These are phyloP conservation scores for Prorops nasuta DNA, from an alignment of 1,140 invertebrate genomes.

Conservation along the genomic window DNA sequence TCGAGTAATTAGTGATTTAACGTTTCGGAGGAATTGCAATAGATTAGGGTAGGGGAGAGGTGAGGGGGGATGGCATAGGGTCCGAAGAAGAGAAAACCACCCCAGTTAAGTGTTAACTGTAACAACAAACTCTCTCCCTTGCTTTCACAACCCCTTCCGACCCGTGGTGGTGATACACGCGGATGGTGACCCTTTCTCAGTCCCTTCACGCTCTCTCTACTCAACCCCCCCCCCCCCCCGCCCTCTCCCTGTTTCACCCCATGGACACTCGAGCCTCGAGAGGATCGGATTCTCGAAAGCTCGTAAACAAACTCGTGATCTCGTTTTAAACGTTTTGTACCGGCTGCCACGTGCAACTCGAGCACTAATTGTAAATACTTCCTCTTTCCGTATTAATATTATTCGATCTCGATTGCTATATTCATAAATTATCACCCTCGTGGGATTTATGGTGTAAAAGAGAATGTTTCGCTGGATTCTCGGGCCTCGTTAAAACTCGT, in stretches of 20 bases:
- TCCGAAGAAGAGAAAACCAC: slow-evolving; percentile 12
- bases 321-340: slow-evolving; percentile 20
- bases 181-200: slow-evolving; percentile 25
- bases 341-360: slow-evolving; percentile 1
- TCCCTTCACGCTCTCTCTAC: neutral
- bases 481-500: slow-evolving; percentile 4
- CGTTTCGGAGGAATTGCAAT: slow-evolving; percentile 18
- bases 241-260: too few relatives aligned
- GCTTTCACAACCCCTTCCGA: slow-evolving; percentile 20
- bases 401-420: too few relatives aligned
- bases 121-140: slow-evolving; percentile 23
- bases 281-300: slow-evolving; percentile 13
- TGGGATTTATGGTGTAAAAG: too few relatives aligned
- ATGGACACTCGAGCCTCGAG: slow-evolving; percentile 19
- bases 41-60: slow-evolving; percentile 4
- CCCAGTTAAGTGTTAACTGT: slow-evolving; percentile 31
- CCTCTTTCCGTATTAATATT: neutral
- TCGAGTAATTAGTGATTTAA: slow-evolving; percentile 20
- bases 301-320: slow-evolving; percentile 30
- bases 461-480: slow-evolving; percentile 4
- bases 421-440: too few relatives aligned
- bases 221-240: too few relatives aligned
- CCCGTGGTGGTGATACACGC: slow-evolving; percentile 11
- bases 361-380: slow-evolving; percentile 20
- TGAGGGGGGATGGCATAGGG: slow-evolving; percentile 3